Base-by-base conservation (phyloP, 1,140 invertebrate genomes). In the Hesperophylax magnus region DNA sequence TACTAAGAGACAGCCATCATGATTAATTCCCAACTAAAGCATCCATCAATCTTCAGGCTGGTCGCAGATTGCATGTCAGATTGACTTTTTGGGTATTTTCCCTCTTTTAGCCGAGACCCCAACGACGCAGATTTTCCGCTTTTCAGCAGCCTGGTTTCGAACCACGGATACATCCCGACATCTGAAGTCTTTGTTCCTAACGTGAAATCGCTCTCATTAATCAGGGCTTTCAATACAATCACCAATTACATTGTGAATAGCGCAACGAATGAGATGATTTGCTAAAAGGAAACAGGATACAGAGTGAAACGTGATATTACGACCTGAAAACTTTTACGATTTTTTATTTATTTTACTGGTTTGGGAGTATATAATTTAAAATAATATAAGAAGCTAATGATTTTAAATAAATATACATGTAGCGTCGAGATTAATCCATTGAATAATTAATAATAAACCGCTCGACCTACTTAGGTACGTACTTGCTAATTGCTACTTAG, bases 1-100 rank as follows among this genome's bases (percentile, higher is more conserved):
- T 67, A 39, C 14, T 34, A 14, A 27, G n/a, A 67, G 63, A 31
- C 63, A 67, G 22, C 22, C 63, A 14, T 34, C 24, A 67, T 67
- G 63, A 67, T 67, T 67, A 39, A 67, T 67, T 67, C 63, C 17
- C 22, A 67, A 22, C 22, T 67, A 34, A 67, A 67, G 22, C 22
- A 67, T 27, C 63, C 22, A 67, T 67, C 63, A 67, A 67, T 67
- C 63, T 67, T 67, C n/a, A 6, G 3, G 17, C 63, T 15, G 63
- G 63, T 34, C 63, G 17, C 31, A 67, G 63, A 67, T 67, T 67
- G 63, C 22, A 27, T 14, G 63, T 31, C 63, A 67, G 63, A 67
- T 67, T 67, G 63, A 67, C 63, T 67, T 34, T 34, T 67, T 34
- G 63, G 31, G 24, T n/a, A 34, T 67, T 67, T 67, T 67, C 24